Evolutionary conservation across 2,113 vertebrate genomes (phyloP).

Genomic region (Epinephelus moara): DNA sequence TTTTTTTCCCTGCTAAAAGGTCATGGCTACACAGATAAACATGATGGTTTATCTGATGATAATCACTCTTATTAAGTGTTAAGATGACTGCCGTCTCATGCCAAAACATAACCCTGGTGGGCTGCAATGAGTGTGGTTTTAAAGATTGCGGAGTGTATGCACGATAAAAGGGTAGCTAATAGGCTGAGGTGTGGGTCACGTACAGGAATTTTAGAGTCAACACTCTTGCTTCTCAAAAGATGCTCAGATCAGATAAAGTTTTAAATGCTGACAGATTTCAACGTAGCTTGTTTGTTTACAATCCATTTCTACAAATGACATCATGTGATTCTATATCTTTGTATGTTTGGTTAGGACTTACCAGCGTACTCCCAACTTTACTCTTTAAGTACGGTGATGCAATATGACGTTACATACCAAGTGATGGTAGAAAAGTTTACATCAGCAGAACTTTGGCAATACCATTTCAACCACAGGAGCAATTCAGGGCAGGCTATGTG

Average conservation of each 20-base stretch:
- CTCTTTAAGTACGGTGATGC: too few species aligned
- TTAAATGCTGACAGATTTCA: not conserved
- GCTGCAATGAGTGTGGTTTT: not conserved
- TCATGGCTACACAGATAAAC: not conserved
- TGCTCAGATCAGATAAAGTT: not conserved
- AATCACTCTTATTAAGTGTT: not conserved
- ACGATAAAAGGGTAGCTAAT: not conserved
- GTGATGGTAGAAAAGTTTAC: too few species aligned
- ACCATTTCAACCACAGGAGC: too few species aligned
- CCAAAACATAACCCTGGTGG: not conserved
- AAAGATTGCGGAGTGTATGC: not conserved
- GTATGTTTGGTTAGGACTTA: not conserved
- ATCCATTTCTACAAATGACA: not conserved
- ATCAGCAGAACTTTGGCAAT: too few species aligned
- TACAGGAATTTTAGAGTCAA: not conserved
- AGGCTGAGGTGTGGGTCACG: not conserved
- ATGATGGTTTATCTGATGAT: not conserved
- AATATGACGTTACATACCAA: too few species aligned
- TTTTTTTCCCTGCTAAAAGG: not conserved
- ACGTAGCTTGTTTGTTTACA: not conserved
- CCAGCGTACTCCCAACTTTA: not conserved
- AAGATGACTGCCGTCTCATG: not conserved
- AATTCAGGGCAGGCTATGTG: too few species aligned
- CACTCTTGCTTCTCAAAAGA: not conserved
- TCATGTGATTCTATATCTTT: not conserved